phyloP scores from a whole-genome alignment of 2,113 vertebrate species.

The Poeciliopsis prolifica region DNA sequence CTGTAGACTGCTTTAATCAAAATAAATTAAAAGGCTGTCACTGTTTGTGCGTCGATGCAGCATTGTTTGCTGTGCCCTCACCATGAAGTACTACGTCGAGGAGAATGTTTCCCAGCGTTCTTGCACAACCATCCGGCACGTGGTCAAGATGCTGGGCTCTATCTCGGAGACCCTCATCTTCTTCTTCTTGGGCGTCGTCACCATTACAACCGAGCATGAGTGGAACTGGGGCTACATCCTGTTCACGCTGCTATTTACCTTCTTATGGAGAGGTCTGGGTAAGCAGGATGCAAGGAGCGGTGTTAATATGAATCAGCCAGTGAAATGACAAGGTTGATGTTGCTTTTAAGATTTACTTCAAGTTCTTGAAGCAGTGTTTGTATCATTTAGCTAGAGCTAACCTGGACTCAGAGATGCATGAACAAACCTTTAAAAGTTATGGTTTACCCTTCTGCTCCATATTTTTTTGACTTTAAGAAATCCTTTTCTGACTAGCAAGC shows the following conservation, averaged over 20 bases:
- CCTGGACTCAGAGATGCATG: too few relatives aligned
- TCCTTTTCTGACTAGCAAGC: too few relatives aligned
- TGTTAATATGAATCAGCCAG: not conserved
- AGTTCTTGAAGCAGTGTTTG: too few relatives aligned
- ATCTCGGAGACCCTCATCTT: slow-evolving; percentile 97
- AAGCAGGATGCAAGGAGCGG: slow-evolving; percentile 32
- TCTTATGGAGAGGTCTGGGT: slow-evolving; percentile 93
- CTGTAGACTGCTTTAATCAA: not conserved
- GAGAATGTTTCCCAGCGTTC: slow-evolving; percentile 97
- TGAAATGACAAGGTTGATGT: not conserved
- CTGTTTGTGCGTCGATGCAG: slow-evolving; percentile 66
- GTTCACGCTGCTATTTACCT: slow-evolving; percentile 91
- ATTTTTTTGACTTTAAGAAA: too few relatives aligned
- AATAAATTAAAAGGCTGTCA: not conserved
- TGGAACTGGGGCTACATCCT: slow-evolving; percentile 97
- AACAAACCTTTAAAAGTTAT: too few relatives aligned
- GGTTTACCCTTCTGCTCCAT: too few relatives aligned
- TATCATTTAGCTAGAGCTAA: too few relatives aligned
- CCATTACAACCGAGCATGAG: slow-evolving; percentile 92
- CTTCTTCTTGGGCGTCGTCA: slow-evolving; percentile 97
- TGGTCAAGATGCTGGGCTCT: slow-evolving; percentile 96
- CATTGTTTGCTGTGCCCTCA: slow-evolving; percentile 93
- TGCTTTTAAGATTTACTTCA: not conserved
- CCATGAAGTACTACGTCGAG: slow-evolving; percentile 97
- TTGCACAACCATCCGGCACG: slow-evolving; percentile 94